phyloP scores from a whole-genome alignment of 1,140 invertebrate species.

The Ceratosolen fusciceps region DNA sequence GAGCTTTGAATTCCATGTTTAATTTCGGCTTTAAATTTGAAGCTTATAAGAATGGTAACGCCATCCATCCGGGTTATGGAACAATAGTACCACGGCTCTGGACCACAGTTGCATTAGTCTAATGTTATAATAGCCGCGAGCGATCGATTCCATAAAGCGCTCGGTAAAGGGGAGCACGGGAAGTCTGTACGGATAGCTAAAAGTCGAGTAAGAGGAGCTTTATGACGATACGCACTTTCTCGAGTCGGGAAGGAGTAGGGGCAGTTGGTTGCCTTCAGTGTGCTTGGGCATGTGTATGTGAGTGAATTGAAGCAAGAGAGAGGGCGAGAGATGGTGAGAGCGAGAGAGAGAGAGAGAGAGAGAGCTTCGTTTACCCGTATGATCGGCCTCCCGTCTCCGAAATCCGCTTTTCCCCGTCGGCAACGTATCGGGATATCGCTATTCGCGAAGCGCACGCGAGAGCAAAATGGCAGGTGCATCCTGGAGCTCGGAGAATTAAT shows the following conservation, averaged over 20 bases:
- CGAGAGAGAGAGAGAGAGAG: neutral
- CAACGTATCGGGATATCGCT: neutral
- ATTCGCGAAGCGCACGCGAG: neutral
- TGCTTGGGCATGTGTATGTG: no score
- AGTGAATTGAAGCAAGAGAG: no score
- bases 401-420: neutral
- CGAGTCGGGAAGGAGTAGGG: no score
- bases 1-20: no score
- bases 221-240: neutral
- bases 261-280: no score
- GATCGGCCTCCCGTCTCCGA: neutral
- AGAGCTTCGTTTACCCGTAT: neutral
- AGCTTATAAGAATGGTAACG: neutral
- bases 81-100: neutral
- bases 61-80: neutral
- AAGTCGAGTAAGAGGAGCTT: neutral
- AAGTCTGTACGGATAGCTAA: neutral
- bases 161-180: neutral
- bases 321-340: neutral
- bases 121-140: neutral
- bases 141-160: neutral
- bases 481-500: slow-evolving; percentile 55
- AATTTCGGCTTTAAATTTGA: no score
- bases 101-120: neutral
- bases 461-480: neutral